Percentiles rank a stretch among this genome's conserved stretches.
Evolutionary conservation across 2,888 invertebrate genomes (phyloP).

Genomic region (Epistrophella euchroma): DNA sequence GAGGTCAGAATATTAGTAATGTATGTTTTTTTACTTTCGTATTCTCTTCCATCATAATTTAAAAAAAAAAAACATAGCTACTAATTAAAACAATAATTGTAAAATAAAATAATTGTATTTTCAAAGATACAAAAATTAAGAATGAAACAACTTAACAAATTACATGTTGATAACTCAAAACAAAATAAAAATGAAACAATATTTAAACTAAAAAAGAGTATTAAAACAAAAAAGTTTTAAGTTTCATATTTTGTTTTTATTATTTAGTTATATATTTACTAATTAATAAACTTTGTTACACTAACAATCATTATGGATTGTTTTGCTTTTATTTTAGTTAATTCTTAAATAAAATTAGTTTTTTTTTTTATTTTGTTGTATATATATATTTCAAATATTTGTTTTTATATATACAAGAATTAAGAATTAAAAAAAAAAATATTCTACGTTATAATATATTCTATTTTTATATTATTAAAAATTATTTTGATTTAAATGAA

Average conservation of each 20-base stretch:
- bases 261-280: conserved; percentile 1
- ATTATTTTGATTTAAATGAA: conserved; percentile 40
- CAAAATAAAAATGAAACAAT: conserved; percentile 39
- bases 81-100: conserved; percentile 18
- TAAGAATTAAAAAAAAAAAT: conserved; percentile 36
- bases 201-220: conserved; percentile 25
- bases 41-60: conserved; percentile 20
- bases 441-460: conserved; percentile 46
- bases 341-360: conserved; percentile 23
- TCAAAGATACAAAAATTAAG: conserved; percentile 38
- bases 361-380: conserved; percentile 12
- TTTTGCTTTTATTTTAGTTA: conserved; percentile 12
- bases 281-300: neutral
- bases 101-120: conserved; percentile 28
- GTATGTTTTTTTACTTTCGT: conserved; percentile 23
- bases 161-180: conserved; percentile 18
- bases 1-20: conserved; percentile 19
- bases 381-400: conserved; percentile 38
- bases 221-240: conserved; percentile 20
- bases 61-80: conserved; percentile 45
- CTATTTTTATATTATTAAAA: conserved; percentile 31
- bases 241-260: neutral
- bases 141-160: conserved; percentile 50
- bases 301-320: conserved; percentile 10
- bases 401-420: conserved; percentile 57